Evolutionary conservation across 2,888 invertebrate species (phyloP).

Genomic region (Ommatoiulus sabulosus): DNA sequence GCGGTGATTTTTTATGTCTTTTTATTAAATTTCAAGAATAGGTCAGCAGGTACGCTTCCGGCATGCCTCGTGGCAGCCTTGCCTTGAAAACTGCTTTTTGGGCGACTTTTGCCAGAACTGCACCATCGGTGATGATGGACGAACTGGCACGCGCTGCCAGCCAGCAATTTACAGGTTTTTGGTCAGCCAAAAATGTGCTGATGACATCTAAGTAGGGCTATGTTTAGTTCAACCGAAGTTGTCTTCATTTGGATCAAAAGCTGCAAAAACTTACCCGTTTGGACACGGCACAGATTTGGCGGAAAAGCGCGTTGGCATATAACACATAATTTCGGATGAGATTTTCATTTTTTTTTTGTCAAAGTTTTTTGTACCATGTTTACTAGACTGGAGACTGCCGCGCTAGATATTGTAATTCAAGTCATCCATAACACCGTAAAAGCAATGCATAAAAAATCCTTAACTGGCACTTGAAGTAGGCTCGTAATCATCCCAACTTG

Average conservation of each 20-base stretch:
- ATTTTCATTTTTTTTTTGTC: background rate
- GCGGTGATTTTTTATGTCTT: background rate
- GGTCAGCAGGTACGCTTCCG: background rate
- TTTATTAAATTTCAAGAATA: conserved; percentile 4
- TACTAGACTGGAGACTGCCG: conserved; percentile 16
- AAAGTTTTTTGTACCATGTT: background rate
- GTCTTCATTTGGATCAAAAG: background rate
- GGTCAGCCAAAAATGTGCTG: background rate
- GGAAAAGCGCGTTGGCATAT: conserved; percentile 10
- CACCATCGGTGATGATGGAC: background rate
- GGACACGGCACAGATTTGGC: conserved; percentile 30
- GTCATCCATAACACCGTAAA: background rate
- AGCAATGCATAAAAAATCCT: background rate
- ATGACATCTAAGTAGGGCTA: conserved; percentile 15
- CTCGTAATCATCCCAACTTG: background rate
- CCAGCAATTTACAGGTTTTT: conserved; percentile 35
- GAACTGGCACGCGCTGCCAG: background rate
- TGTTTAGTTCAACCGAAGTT: background rate
- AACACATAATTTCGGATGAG: background rate
- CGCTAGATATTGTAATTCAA: conserved; percentile 4
- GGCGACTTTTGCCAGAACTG: background rate
- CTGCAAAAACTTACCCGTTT: background rate
- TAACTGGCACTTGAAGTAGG: background rate
- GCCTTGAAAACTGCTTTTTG: conserved; percentile 8
- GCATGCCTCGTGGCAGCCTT: background rate